Evolutionary conservation across 2,113 vertebrate genomes (phyloP).

Genomic region (Lampris incognitus): DNA sequence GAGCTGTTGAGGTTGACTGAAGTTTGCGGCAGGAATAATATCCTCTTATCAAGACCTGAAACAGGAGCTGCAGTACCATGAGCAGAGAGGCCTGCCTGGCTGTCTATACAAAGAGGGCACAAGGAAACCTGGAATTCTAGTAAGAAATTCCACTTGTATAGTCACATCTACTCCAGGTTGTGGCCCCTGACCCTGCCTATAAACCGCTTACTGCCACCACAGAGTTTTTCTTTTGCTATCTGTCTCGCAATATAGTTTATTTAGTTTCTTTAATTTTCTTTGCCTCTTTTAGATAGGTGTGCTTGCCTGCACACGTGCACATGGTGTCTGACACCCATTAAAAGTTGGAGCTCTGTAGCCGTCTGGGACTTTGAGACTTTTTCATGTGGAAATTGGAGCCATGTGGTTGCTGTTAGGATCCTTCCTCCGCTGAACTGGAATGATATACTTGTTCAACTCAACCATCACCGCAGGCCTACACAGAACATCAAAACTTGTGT

Average conservation of each 20-base stretch:
- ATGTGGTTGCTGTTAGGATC: conserved; percentile 56
- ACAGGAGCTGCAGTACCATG: conserved; percentile 6
- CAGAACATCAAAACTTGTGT: conserved; percentile 7
- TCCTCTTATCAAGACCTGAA: conserved; percentile 6
- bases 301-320: conserved; percentile 18
- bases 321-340: conserved; percentile 54
- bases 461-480: conserved; percentile 1
- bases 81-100: not conserved
- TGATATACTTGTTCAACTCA: conserved; percentile 39
- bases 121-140: not conserved
- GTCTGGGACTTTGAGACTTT: conserved; percentile 51
- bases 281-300: conserved; percentile 17
- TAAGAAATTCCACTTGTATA: not conserved
- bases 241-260: not conserved
- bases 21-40: not conserved
- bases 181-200: not conserved
- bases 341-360: conserved; percentile 51
- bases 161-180: not conserved
- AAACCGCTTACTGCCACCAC: not conserved
- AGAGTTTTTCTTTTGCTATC: not conserved
- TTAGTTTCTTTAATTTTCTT: conserved; percentile 11
- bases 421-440: conserved; percentile 40
- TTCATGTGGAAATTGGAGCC: conserved; percentile 64
- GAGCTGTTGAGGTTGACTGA: conserved; percentile 12
- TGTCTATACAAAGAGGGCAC: not conserved